Percentiles rank a stretch among this genome's conserved stretches.
Conservation (phyloP, 2,888 invertebrate species). For the Prosopocoilus inquinatus region DNA sequence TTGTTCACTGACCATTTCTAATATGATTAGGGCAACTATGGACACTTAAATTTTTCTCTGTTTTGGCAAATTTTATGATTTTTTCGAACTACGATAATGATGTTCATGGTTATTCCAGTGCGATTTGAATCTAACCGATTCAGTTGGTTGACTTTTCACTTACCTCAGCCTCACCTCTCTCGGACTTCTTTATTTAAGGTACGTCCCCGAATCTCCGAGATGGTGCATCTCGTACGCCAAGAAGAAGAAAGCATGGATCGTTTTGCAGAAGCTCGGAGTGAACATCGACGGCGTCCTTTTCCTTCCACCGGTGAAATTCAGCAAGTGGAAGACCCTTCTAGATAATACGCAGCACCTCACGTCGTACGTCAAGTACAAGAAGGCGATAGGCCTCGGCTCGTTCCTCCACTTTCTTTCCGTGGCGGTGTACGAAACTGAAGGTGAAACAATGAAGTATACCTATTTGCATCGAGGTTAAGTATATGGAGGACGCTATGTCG, state of each 20-base stretch:
- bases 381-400: background rate
- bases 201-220: conserved; percentile 10
- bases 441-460: background rate
- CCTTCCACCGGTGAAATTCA: conserved; percentile 4
- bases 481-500: too few relatives aligned
- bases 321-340: background rate
- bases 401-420: background rate
- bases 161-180: background rate
- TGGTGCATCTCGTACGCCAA: conserved; percentile 8
- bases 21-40: too few relatives aligned
- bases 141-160: background rate
- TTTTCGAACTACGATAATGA: too few relatives aligned
- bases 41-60: too few relatives aligned
- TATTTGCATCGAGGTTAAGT: too few relatives aligned
- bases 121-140: too few relatives aligned
- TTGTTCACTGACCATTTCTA: too few relatives aligned
- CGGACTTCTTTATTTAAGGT: conserved; percentile 1
- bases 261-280: conserved; percentile 3
- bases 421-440: background rate
- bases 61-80: too few relatives aligned
- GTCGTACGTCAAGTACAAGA: background rate
- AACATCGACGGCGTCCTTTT: background rate
- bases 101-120: too few relatives aligned
- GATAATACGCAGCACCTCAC: conserved; percentile 1
- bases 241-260: conserved; percentile 8